Conservation (phyloP, 1,140 invertebrate species). For the Bemisia tabaci region DNA sequence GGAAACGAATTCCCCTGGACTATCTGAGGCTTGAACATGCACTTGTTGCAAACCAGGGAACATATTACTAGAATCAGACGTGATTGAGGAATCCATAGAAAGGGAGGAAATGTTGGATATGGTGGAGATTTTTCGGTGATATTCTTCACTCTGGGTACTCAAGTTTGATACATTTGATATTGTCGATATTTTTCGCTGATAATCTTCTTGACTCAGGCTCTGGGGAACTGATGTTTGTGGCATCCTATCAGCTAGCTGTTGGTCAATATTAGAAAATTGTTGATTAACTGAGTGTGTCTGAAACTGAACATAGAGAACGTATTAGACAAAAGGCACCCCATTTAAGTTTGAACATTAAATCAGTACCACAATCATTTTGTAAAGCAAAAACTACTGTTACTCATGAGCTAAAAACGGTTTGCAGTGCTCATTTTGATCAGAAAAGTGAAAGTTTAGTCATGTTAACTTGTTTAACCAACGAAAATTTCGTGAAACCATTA, state of each 20-base stretch:
- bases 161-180: conserved; percentile 1
- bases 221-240: not conserved
- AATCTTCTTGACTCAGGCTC: conserved; percentile 10
- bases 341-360: too few species aligned
- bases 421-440: too few species aligned
- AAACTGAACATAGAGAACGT: not conserved
- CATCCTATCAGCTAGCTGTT: not conserved
- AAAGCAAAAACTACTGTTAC: too few species aligned
- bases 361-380: too few species aligned
- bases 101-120: conserved; percentile 13
- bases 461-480: too few species aligned
- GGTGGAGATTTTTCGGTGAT: conserved; percentile 14
- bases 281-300: not conserved
- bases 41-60: not conserved
- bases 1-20: not conserved
- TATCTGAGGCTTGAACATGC: not conserved
- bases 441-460: too few species aligned
- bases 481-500: too few species aligned
- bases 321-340: not conserved
- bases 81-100: conserved; percentile 13
- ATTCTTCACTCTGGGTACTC: conserved; percentile 7
- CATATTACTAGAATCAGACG: conserved; percentile 9
- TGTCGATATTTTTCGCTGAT: conserved; percentile 14
- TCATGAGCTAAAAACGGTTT: too few species aligned
- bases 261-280: not conserved